Evolutionary conservation across 1,140 invertebrate species (phyloP), one percentile per base, ranked within the genome.

Genomic region (Drosophila bocqueti): DNA sequence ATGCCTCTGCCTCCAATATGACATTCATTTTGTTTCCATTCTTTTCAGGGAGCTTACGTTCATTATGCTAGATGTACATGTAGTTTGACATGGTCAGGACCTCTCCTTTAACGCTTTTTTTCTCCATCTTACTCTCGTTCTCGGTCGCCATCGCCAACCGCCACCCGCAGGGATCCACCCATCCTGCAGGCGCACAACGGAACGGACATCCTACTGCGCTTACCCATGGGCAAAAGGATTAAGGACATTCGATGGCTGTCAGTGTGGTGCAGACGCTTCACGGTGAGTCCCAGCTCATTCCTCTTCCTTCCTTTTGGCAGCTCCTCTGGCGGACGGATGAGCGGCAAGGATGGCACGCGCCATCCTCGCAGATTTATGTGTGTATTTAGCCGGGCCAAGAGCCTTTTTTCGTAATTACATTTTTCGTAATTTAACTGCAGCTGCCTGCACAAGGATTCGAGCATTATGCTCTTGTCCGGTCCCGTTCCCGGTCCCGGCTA

Each of bases 181-280:
- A 95, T 96, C 34, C 93, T 98, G 79, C 94, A 94, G 68, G 94
- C 95, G 55, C 97, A 97, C 94, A 95, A 96, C 85, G 95, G 96
- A 87, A 95, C 96, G 57, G 96, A 98, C 93, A 95, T 98, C 81
- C 95, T 98, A 69, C 94, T 98, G 65, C 95, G 95, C 91, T 94
- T 98, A 83, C 97, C 97, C 54, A 94, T 95, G 61, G 97, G 96
- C 55, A 96, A 96, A 92, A 95, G 96, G 92, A 95, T 98, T 90
- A 95, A 96, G 81, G 97, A 98, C 93, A 97, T 98, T 93, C 95
- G 95, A 93, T 98, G 97, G 96, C 95, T 98, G 63, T 96, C 96
- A 59, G 96, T 98, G 24, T 98, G 97, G 97, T 98, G 97, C 93
- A 94, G 96, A 78, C 94, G 97, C 91, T 98, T 98, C 93, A 97